Percentiles rank a stretch among this genome's conserved stretches.
These are phyloP conservation scores for Ictidomys tridecemlineatus DNA, from an alignment of 2,113 vertebrate genomes.

Conservation along the genomic window DNA sequence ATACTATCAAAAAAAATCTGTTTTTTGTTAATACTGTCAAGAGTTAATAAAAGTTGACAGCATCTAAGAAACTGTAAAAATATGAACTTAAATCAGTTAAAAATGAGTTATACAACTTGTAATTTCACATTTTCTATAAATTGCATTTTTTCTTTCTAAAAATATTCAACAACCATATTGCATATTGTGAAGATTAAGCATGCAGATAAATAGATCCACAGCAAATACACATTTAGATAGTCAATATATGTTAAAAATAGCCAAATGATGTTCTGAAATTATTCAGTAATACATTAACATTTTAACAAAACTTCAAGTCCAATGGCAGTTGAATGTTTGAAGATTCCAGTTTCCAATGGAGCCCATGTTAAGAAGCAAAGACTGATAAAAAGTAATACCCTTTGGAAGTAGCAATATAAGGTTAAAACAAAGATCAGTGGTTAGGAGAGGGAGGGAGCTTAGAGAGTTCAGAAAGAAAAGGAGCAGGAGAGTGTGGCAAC, in stretches of 20 bases:
- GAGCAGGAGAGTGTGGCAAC: neutral
- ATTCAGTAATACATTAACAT: neutral
- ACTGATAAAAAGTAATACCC: neutral
- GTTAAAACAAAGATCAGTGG: neutral
- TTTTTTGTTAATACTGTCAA: neutral
- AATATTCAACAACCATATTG: neutral
- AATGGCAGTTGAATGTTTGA: neutral
- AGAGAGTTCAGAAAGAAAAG: neutral
- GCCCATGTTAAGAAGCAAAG: neutral
- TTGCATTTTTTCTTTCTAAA: neutral
- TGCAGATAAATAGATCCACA: neutral
- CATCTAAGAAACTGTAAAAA: neutral
- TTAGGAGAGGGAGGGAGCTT: neutral
- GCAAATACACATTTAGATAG: neutral
- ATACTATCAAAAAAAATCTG: neutral
- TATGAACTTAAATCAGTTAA: neutral
- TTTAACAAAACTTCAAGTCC: neutral
- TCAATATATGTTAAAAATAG: neutral
- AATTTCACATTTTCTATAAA: neutral
- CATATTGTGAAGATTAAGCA: neutral
- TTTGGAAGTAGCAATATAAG: neutral
- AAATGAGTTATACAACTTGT: neutral
- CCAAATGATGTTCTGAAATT: neutral
- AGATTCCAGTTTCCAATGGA: neutral
- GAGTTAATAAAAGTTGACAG: neutral